These are phyloP conservation scores for Salarias fasciatus DNA, from an alignment of 2,797 vertebrate genomes.

Conservation along the genomic window DNA sequence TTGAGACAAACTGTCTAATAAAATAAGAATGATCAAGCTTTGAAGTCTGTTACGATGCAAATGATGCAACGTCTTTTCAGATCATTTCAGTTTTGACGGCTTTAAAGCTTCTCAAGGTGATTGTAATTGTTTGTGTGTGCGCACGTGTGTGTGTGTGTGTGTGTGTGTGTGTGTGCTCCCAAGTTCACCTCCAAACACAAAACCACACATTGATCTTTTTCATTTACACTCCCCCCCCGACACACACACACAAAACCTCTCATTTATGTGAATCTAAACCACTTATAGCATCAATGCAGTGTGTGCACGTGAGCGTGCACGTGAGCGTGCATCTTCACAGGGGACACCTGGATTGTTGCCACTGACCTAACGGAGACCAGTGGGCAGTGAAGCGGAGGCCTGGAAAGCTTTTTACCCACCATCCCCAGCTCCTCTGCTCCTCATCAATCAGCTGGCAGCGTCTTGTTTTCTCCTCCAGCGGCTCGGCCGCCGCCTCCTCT, in stretches of 20 bases:
- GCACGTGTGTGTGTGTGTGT: conserved; percentile 22
- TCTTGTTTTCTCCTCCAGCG: conserved; percentile 66
- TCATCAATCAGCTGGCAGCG: conserved; percentile 57
- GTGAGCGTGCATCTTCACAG: conserved; percentile 6
- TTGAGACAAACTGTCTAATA: conserved; percentile 17
- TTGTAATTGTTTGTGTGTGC: conserved; percentile 9
- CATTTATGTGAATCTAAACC: conserved; percentile 62
- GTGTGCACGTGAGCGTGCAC: conserved; percentile 2
- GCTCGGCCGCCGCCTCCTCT: conserved; percentile 42
- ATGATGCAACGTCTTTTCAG: conserved; percentile 21
- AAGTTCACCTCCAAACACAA: conserved; percentile 71
- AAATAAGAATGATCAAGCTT: conserved; percentile 20
- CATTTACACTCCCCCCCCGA: conserved; percentile 16
- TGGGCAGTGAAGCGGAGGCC: conserved; percentile 49
- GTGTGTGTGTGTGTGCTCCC: conserved; percentile 19
- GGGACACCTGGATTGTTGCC: conserved; percentile 27
- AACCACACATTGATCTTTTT: conserved; percentile 61
- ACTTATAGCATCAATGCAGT: conserved; percentile 58
- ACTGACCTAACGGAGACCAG: conserved; percentile 52
- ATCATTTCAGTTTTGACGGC: conserved; percentile 14
- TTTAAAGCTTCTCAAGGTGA: conserved; percentile 47
- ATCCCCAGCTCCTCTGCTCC: conserved; percentile 35
- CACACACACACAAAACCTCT: conserved; percentile 42
- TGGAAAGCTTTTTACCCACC: conserved; percentile 61
- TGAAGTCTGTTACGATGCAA: conserved; percentile 2